Conservation (phyloP, 2,113 vertebrate species). For the Cavia porcellus region DNA sequence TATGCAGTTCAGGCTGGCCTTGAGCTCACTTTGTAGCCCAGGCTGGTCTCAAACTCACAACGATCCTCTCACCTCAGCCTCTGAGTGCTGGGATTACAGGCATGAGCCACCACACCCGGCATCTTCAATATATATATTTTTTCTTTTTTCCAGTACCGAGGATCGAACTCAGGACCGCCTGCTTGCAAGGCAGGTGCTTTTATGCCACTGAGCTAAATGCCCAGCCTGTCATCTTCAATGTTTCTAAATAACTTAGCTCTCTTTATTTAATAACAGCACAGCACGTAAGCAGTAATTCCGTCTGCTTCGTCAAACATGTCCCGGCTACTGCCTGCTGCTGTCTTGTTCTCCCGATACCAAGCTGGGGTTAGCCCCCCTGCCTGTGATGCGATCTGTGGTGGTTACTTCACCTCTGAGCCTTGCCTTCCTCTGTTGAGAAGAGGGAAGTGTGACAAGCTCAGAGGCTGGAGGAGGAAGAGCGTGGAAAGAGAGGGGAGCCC, state of each 20-base stretch:
- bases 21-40: too few species aligned
- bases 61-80: too few species aligned
- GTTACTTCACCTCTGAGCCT: conserved; percentile 17
- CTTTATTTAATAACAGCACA: not conserved
- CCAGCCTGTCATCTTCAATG: not conserved
- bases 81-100: too few species aligned
- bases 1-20: too few species aligned
- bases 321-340: not conserved
- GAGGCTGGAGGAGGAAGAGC: not conserved
- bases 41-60: too few species aligned
- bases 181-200: too few species aligned
- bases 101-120: too few species aligned
- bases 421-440: not conserved
- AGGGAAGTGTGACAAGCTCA: not conserved
- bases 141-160: too few species aligned
- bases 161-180: too few species aligned
- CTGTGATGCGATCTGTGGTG: not conserved
- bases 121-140: too few species aligned
- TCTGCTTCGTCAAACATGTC: not conserved
- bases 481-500: not conserved
- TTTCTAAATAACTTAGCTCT: not conserved
- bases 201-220: too few species aligned
- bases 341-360: not conserved
- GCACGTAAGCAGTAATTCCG: not conserved
- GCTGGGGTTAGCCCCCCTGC: not conserved